Evolutionary conservation across 2,888 invertebrate genomes (phyloP).

Genomic region (Notodonta ziczac): DNA sequence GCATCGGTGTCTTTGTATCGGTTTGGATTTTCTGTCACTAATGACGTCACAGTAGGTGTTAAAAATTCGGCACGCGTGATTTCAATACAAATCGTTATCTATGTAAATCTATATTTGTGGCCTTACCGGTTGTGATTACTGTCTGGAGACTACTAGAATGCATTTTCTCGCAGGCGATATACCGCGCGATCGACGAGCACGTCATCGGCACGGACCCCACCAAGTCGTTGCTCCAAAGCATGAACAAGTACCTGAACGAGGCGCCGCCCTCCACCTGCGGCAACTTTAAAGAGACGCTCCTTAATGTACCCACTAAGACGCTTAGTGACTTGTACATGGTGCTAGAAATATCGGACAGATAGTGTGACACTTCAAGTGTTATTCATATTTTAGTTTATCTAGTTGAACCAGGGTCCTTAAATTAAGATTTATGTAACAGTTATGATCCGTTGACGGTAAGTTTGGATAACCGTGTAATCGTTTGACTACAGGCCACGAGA

Average conservation of each 20-base stretch:
- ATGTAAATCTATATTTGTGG: too few relatives aligned
- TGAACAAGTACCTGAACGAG: conserved; percentile 62
- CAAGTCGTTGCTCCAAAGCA: conserved; percentile 84
- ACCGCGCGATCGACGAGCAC: conserved; percentile 79
- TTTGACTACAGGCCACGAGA: too few relatives aligned
- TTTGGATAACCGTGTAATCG: too few relatives aligned
- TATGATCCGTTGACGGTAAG: too few relatives aligned
- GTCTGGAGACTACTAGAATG: background rate
- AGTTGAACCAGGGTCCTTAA: too few relatives aligned
- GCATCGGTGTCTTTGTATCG: too few relatives aligned
- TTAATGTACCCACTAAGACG: conserved; percentile 60
- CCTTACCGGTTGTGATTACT: too few relatives aligned
- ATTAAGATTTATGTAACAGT: too few relatives aligned
- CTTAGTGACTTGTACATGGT: conserved; percentile 45
- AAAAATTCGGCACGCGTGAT: too few relatives aligned
- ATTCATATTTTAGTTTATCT: background rate
- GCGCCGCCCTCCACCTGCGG: conserved; percentile 69
- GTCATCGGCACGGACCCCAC: conserved; percentile 87
- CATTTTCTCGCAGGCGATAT: conserved; percentile 64
- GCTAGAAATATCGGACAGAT: conserved; percentile 40
- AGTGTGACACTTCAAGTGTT: background rate
- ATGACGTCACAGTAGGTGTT: too few relatives aligned
- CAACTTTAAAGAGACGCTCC: conserved; percentile 64
- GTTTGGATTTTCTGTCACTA: too few relatives aligned
- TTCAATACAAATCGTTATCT: too few relatives aligned